Evolutionary conservation across 2,888 invertebrate species (phyloP).

Genomic region (Griposia aprilina): DNA sequence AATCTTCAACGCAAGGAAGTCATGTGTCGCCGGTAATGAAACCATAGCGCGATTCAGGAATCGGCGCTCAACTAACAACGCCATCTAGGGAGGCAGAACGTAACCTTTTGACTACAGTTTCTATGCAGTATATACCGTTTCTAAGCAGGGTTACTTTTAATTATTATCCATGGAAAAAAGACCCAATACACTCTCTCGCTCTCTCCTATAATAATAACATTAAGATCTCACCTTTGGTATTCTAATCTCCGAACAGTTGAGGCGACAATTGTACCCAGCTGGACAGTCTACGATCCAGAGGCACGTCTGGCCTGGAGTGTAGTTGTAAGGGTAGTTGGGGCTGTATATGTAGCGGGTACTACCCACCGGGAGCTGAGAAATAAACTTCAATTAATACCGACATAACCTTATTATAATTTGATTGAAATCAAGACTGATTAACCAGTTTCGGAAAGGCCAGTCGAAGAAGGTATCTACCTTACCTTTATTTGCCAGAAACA

Average conservation of each 20-base stretch:
- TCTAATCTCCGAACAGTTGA: constrained; percentile 85
- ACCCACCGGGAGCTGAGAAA: constrained; percentile 77
- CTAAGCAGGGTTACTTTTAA: neutral
- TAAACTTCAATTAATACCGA: neutral
- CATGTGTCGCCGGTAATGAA: constrained; percentile 1
- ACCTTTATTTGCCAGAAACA: no score
- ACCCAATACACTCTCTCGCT: neutral
- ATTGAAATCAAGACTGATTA: neutral
- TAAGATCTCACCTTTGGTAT: constrained; percentile 84
- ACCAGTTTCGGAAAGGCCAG: neutral
- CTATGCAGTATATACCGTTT: no score
- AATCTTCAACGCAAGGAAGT: neutral
- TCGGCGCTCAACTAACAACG: constrained; percentile 6
- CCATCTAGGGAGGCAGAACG: neutral
- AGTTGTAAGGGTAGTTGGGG: constrained; percentile 85
- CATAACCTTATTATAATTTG: neutral
- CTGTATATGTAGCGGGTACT: constrained; percentile 85
- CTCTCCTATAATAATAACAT: neutral
- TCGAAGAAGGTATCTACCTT: neutral
- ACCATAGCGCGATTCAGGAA: constrained; percentile 17
- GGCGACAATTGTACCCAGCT: constrained; percentile 81
- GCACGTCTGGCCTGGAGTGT: constrained; percentile 81
- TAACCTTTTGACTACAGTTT: neutral
- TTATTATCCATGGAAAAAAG: neutral
- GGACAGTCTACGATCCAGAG: constrained; percentile 88